phyloP scores from a whole-genome alignment of 2,888 invertebrate genomes.

The Troilus luridus region DNA sequence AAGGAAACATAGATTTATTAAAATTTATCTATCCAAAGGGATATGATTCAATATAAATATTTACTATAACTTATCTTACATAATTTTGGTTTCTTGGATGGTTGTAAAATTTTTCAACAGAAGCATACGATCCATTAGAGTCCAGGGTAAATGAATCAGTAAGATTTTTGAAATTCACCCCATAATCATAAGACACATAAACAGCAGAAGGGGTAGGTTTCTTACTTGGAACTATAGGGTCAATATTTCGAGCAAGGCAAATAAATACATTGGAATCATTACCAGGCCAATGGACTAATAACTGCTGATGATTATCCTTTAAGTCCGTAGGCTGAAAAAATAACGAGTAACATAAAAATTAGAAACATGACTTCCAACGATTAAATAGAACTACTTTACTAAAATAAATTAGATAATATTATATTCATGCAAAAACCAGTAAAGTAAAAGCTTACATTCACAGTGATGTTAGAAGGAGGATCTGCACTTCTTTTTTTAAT shows the following conservation, averaged over 20 bases:
- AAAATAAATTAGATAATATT: background rate
- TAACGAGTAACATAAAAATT: background rate
- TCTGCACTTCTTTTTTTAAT: slow-evolving; percentile 3
- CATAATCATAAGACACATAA: slow-evolving; percentile 90
- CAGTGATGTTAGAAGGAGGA: slow-evolving; percentile 9
- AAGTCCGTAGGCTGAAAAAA: slow-evolving; percentile 69
- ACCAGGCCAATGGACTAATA: slow-evolving; percentile 95
- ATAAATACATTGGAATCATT: slow-evolving; percentile 85
- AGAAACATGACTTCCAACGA: too few species aligned
- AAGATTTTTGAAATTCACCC: slow-evolving; percentile 83
- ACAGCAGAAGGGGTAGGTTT: slow-evolving; percentile 77
- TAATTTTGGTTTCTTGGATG: slow-evolving; percentile 84
- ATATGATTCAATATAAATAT: background rate
- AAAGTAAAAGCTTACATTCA: background rate
- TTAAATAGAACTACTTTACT: background rate
- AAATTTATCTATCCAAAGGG: background rate
- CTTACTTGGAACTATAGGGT: slow-evolving; percentile 67
- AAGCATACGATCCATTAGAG: slow-evolving; percentile 74
- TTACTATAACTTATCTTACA: slow-evolving; percentile 74
- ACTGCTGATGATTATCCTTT: slow-evolving; percentile 89
- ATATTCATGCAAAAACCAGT: background rate
- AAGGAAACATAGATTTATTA: background rate
- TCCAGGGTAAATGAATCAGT: slow-evolving; percentile 77
- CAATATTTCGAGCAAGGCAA: slow-evolving; percentile 82
- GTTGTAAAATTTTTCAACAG: slow-evolving; percentile 87